Base-by-base conservation (phyloP, 2,888 invertebrate genomes). In the Tinea semifulvella region DNA sequence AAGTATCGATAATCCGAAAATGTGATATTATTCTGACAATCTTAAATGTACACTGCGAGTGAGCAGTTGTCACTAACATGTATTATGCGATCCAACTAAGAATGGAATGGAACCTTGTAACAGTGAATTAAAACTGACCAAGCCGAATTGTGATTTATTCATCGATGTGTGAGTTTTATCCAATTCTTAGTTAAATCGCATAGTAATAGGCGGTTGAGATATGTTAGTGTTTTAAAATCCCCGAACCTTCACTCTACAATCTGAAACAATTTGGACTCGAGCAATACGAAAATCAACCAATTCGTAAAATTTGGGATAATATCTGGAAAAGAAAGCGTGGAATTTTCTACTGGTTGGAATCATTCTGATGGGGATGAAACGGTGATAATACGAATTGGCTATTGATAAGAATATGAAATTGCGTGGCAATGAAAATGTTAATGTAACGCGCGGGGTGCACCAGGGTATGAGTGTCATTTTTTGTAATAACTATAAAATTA, bases 381-480 rank as follows among this genome's bases (percentile, higher is more conserved):
- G 22, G 75, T 79, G 75, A 76, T 77, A 77, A 68, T 63, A 62
- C 77, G 75, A 79, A 79, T 79, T 77, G 76, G 69, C 63, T 72
- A 65, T 59, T 45, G 68, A 73, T 74, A 73, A 71, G 72, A 68
- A 70, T 60, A 69, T 71, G 31, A 31, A 40, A 75, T 76, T 77
- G 76, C 77, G 70, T 68, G 73, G 75, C 71, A 75, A 75, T 73
- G 72, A 74, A 65, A 63, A 52, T 42, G 61, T 64, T 65, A 65
- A 71, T 66, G 65, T 68, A 72, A 70, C 61, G 74, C 68, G 80
- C 76, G 76, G 80, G 79, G 75, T 80, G 72, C 65, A 79, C 74
- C 82, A 82, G 82, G 82, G 82, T 82, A 80, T 72, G 82, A 74
- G 74, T 80, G 80, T 81, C 80, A 77, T 76, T 70, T 71, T 66